Base-by-base conservation (phyloP, 1,140 invertebrate genomes). In the Pteromalus puparum region DNA sequence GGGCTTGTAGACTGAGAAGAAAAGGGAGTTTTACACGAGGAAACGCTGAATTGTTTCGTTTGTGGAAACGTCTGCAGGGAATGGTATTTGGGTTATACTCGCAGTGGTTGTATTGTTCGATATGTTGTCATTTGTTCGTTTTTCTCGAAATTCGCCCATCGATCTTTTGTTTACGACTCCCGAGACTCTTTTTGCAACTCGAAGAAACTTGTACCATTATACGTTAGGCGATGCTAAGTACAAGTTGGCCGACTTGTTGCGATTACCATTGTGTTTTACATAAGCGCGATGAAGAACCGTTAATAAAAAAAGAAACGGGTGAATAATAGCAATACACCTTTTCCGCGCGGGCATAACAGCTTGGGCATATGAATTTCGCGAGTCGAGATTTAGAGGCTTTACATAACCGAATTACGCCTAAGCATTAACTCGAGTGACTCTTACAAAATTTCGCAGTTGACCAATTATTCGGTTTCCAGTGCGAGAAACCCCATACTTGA, bases 351-450 rank as follows among this genome's bases (percentile, higher is more conserved):
- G 46, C 46, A 21, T 61, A n/a, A 61, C 18, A n/a, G 18, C 53
- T n/a, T 18, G 53, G 53, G 6, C 15, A 18, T 61, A n/a, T n/a
- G 0, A 67, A 70, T 18, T 68, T 72, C 26, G 34, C 18, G 38
- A 61, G 28, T 6, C 46, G 5, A 46, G 4, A 26, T 75, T 67
- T 67, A 67, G 38, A 75, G 26, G 21, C 24, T 67, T 82, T 82
- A 75, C 46, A 75, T 74, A 82, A 82, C 30, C 2, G n/a, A 67
- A 82, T 76, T 67, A 38, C n/a, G 42, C 53, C 42, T 28, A 4
- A 21, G 21, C 6, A 75, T 74, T 61, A 81, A 24, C 10, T 67
- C 13, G 30, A 76, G 12, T 67, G 81, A 76, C 24, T 74, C 38
- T 65, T 75, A n/a, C 72, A 75, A 75, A 42, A 67, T 61, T 73